A percentile compares a stretch with the other conserved stretches of the same genome.
These are phyloP conservation scores for Passer domesticus DNA, from an alignment of 2,113 vertebrate species.

Conservation along the genomic window DNA sequence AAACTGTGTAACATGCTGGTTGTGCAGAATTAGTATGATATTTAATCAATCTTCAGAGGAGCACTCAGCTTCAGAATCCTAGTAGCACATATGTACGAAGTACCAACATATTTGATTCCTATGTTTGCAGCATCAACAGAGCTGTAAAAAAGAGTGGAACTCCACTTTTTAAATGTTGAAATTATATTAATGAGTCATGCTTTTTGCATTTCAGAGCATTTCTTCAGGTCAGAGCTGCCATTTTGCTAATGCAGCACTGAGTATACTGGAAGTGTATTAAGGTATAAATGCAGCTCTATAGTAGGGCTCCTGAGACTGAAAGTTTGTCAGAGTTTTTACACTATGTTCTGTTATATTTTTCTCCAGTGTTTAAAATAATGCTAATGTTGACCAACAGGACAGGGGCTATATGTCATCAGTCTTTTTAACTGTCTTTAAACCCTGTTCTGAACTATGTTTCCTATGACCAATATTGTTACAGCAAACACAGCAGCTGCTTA, in stretches of 20 bases:
- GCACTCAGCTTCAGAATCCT: neutral
- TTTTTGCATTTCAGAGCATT: neutral
- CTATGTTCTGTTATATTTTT: neutral
- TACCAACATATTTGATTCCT: neutral
- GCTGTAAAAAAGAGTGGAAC: neutral
- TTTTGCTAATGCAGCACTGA: conserved; percentile 10
- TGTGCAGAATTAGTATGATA: conserved; percentile 11
- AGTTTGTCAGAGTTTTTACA: neutral
- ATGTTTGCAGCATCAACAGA: neutral
- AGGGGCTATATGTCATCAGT: neutral
- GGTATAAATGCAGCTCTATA: neutral
- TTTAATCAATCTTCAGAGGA: conserved; percentile 11
- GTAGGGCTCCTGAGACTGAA: neutral
- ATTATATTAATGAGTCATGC: neutral
- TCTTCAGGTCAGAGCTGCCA: neutral
- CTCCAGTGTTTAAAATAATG: neutral
- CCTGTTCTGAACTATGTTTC: neutral
- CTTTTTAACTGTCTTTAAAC: neutral
- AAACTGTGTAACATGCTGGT: neutral
- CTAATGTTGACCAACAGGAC: neutral
- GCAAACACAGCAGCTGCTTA: neutral
- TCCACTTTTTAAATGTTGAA: neutral
- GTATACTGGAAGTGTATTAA: neutral
- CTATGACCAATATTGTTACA: neutral
- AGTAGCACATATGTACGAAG: neutral